phyloP scores from a whole-genome alignment of 2,113 vertebrate species.

The Misgurnus mizolepis region DNA sequence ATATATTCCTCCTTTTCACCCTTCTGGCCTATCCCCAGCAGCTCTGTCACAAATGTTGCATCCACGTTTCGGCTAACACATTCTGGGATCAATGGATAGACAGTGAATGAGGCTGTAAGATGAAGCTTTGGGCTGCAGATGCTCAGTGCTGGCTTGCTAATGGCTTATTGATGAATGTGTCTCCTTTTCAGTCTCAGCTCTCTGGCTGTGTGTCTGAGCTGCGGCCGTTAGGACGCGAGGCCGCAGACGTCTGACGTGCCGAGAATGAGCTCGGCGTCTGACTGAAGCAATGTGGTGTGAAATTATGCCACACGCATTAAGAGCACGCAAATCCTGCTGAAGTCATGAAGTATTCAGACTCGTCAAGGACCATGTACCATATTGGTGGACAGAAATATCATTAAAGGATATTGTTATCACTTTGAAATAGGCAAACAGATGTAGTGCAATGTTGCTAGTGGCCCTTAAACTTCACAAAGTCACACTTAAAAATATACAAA shows the following conservation, averaged over 20 bases:
- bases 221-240: slow-evolving; percentile 39
- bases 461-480: not conserved
- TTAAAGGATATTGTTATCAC: not conserved
- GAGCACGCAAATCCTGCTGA: not conserved
- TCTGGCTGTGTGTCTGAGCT: slow-evolving; percentile 45
- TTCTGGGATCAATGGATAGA: slow-evolving; percentile 41
- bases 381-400: not conserved
- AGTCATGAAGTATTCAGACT: not conserved
- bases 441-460: not conserved
- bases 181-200: slow-evolving; percentile 53
- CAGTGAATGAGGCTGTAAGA: slow-evolving; percentile 49
- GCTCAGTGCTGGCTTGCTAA: slow-evolving; percentile 47
- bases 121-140: slow-evolving; percentile 45
- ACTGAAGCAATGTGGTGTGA: slow-evolving; percentile 7
- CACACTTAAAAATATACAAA: too few species aligned
- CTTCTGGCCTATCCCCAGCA: not conserved
- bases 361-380: not conserved
- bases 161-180: slow-evolving; percentile 61
- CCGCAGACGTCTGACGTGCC: slow-evolving; percentile 35
- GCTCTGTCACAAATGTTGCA: slow-evolving; percentile 17
- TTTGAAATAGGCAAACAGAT: not conserved
- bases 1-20: not conserved
- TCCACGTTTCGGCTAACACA: slow-evolving; percentile 35
- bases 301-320: slow-evolving; percentile 21
- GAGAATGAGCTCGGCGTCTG: slow-evolving; percentile 32